A percentile compares a stretch with the other conserved stretches of the same genome.
Conservation (phyloP, 2,797 vertebrate genomes). For the Argentina silus region DNA sequence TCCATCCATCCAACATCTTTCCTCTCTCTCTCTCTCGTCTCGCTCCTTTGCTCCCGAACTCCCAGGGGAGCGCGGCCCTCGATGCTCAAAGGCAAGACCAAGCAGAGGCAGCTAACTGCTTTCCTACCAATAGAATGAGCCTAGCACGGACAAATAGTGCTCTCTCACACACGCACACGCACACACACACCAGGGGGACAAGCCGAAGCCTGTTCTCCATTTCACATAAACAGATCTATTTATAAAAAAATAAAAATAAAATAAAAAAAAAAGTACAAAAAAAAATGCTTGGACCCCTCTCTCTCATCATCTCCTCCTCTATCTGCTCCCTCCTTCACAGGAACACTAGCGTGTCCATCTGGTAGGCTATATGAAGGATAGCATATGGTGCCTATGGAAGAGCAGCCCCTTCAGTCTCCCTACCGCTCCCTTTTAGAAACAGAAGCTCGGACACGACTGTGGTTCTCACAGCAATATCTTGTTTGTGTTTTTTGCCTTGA, state of each 20-base stretch:
- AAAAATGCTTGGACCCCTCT: slow-evolving; percentile 7
- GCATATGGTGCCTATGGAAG: neutral
- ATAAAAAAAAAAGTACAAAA: too few relatives aligned
- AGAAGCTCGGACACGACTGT: slow-evolving; percentile 21
- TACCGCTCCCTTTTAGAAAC: slow-evolving; percentile 15
- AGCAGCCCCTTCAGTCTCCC: neutral
- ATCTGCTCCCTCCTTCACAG: neutral
- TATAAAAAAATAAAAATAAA: too few relatives aligned
- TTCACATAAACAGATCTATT: slow-evolving; percentile 56
- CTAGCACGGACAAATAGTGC: neutral
- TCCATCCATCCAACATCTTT: neutral
- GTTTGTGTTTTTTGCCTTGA: slow-evolving; percentile 28
- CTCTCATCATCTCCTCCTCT: neutral
- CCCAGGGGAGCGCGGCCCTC: neutral
- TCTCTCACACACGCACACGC: slow-evolving; percentile 13
- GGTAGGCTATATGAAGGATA: neutral
- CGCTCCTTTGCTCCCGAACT: slow-evolving; percentile 16
- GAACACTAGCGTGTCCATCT: neutral
- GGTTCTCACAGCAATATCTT: slow-evolving; percentile 28
- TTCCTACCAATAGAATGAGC: slow-evolving; percentile 7
- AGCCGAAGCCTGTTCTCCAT: slow-evolving; percentile 48
- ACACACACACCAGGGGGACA: slow-evolving; percentile 20
- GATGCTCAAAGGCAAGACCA: neutral
- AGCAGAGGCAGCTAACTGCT: slow-evolving; percentile 37
- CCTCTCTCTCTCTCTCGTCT: slow-evolving; percentile 17